Evolutionary conservation across 2,888 invertebrate species (phyloP).

Genomic region (Norana najaformis): DNA sequence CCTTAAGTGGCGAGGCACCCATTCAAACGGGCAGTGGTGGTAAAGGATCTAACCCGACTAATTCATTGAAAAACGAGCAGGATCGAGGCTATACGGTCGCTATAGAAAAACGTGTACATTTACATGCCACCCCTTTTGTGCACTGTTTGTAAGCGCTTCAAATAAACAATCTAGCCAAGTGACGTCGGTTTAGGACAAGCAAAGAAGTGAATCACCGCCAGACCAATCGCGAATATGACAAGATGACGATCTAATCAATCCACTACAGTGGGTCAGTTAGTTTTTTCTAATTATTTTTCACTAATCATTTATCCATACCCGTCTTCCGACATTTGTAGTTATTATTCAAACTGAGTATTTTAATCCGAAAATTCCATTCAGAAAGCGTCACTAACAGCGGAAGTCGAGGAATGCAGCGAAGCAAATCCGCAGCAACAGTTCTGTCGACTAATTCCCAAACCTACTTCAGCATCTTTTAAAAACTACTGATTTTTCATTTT

Average conservation of each 20-base stretch:
- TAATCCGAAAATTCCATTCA: not conserved
- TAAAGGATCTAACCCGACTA: too few species aligned
- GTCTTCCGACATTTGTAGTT: slow-evolving; percentile 6
- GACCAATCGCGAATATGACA: not conserved
- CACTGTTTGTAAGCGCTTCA: not conserved
- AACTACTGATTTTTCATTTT: not conserved
- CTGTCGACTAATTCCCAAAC: not conserved
- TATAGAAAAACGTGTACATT: too few species aligned
- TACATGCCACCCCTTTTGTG: not conserved
- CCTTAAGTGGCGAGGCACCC: too few species aligned
- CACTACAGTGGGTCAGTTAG: not conserved
- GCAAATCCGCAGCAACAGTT: not conserved
- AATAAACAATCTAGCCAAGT: too few species aligned
- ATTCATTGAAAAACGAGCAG: too few species aligned
- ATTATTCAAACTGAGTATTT: not conserved
- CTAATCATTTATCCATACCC: not conserved
- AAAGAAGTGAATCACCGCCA: too few species aligned
- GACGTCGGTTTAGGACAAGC: too few species aligned
- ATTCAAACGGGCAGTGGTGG: too few species aligned
- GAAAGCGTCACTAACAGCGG: slow-evolving; percentile 7
- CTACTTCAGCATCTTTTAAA: not conserved
- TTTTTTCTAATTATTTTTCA: not conserved
- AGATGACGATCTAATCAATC: not conserved
- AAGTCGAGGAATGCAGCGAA: not conserved
- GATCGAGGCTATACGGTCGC: too few species aligned